phyloP scores from a whole-genome alignment of 1,140 invertebrate genomes.

The Ceratoteleas bidentatus region DNA sequence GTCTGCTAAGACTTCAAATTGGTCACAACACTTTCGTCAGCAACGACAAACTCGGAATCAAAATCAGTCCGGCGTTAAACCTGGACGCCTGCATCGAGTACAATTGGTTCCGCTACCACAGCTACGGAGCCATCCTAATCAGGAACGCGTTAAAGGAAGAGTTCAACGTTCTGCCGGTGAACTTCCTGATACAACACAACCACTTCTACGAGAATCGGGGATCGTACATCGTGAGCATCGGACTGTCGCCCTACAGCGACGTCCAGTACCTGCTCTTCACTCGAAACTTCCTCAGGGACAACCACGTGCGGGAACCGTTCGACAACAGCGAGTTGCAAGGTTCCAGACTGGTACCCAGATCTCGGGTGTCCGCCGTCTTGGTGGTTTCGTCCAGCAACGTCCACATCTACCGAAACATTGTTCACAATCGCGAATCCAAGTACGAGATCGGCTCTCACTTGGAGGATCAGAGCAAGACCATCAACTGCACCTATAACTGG shows the following conservation, averaged over 20 bases:
- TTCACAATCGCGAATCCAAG: slow-evolving; percentile 93
- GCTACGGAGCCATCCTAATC: slow-evolving; percentile 92
- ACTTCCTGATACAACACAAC: slow-evolving; percentile 92
- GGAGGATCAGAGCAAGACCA: slow-evolving; percentile 94
- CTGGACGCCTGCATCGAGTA: slow-evolving; percentile 90
- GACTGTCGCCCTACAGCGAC: slow-evolving; percentile 92
- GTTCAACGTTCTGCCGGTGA: slow-evolving; percentile 85
- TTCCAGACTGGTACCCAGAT: slow-evolving; percentile 90
- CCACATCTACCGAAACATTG: slow-evolving; percentile 93
- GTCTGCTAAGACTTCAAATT: slow-evolving; percentile 87
- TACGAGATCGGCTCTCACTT: slow-evolving; percentile 98
- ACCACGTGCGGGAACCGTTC: slow-evolving; percentile 94
- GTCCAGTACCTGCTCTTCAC: slow-evolving; percentile 92
- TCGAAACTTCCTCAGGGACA: slow-evolving; percentile 93
- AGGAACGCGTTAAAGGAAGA: slow-evolving; percentile 90
- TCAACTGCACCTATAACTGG: slow-evolving; percentile 98
- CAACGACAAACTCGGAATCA: slow-evolving; percentile 89
- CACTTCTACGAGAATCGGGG: slow-evolving; percentile 94
- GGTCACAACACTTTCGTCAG: slow-evolving; percentile 92
- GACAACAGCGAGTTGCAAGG: slow-evolving; percentile 84
- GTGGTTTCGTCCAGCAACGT: slow-evolving; percentile 96
- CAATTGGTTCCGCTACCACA: slow-evolving; percentile 92
- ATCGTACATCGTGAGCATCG: slow-evolving; percentile 92
- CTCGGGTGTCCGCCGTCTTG: slow-evolving; percentile 93
- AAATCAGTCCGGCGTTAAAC: slow-evolving; percentile 92